Percentiles rank a stretch among this genome's conserved stretches.
phyloP scores from a whole-genome alignment of 2,888 invertebrate genomes.

The Leucophenga maculata region DNA sequence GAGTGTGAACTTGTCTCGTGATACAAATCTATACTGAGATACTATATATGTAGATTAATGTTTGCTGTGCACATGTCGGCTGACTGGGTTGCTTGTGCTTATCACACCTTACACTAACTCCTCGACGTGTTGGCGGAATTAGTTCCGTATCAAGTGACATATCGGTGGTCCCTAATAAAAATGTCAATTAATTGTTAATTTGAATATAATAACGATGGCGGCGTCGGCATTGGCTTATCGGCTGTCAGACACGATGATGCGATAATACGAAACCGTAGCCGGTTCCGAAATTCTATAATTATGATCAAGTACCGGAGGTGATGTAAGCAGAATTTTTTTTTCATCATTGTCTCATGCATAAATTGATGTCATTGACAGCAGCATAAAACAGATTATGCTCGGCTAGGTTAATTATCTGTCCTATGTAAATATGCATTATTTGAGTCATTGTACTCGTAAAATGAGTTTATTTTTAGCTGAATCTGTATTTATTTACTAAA shows the following conservation, averaged over 20 bases:
- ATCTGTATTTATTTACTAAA: too few species aligned
- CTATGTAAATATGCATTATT: too few species aligned
- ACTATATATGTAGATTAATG: too few species aligned
- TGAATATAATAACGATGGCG: slow-evolving; percentile 15
- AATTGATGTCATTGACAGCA: too few species aligned
- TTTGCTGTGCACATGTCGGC: too few species aligned
- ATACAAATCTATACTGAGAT: too few species aligned
- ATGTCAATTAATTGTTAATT: slow-evolving; percentile 46
- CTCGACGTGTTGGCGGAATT: slow-evolving; percentile 8
- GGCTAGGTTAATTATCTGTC: slow-evolving; percentile 16
- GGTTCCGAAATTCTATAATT: not conserved
- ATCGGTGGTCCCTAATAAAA: slow-evolving; percentile 50
- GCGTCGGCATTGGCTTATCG: slow-evolving; percentile 45
- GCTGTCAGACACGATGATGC: slow-evolving; percentile 37
- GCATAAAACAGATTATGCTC: slow-evolving; percentile 33
- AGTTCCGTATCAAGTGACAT: slow-evolving; percentile 39
- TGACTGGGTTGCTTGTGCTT: too few species aligned
- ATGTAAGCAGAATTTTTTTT: slow-evolving; percentile 53
- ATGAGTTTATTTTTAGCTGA: too few species aligned
- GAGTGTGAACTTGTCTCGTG: too few species aligned
- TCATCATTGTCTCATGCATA: slow-evolving; percentile 30
- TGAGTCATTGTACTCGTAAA: too few species aligned
- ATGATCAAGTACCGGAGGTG: slow-evolving; percentile 37
- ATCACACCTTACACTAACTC: too few species aligned
- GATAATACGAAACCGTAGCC: slow-evolving; percentile 33